Percentiles rank a stretch among this genome's conserved stretches.
phyloP scores from a whole-genome alignment of 1,140 invertebrate species.

The Cotesia typhae region DNA sequence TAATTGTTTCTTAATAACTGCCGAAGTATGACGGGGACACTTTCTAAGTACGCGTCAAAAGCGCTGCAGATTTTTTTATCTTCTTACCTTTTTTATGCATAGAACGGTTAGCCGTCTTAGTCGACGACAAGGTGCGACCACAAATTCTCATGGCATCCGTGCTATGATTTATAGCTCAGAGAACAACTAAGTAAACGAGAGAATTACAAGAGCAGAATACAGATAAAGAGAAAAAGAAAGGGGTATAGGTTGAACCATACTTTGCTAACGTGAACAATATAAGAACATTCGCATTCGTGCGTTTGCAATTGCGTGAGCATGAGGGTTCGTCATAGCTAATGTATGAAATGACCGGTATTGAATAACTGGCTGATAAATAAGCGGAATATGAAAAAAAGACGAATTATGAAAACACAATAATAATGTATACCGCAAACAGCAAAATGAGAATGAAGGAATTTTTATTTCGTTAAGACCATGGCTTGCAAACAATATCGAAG shows the following conservation, averaged over 20 bases:
- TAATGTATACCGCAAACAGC: not conserved
- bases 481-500: conserved; percentile 21
- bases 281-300: conserved; percentile 21
- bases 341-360: not conserved
- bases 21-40: not conserved
- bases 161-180: conserved; percentile 18
- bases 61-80: not conserved
- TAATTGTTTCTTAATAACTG: conserved; percentile 11
- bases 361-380: not conserved
- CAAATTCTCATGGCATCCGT: conserved; percentile 22
- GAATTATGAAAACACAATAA: not conserved
- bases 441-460: conserved; percentile 1
- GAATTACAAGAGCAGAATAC: too few species aligned
- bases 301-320: conserved; percentile 20
- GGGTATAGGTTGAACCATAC: too few species aligned
- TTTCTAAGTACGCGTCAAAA: conserved; percentile 9
- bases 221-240: too few species aligned
- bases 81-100: not conserved
- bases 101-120: not conserved
- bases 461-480: conserved; percentile 1
- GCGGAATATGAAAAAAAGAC: not conserved
- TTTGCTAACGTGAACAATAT: not conserved
- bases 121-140: conserved; percentile 25
- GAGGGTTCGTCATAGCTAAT: conserved; percentile 2
- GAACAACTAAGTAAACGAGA: not conserved